Percentiles rank a stretch among this genome's conserved stretches.
phyloP scores from a whole-genome alignment of 2,797 vertebrate species.

The Enteromius mattozi region DNA sequence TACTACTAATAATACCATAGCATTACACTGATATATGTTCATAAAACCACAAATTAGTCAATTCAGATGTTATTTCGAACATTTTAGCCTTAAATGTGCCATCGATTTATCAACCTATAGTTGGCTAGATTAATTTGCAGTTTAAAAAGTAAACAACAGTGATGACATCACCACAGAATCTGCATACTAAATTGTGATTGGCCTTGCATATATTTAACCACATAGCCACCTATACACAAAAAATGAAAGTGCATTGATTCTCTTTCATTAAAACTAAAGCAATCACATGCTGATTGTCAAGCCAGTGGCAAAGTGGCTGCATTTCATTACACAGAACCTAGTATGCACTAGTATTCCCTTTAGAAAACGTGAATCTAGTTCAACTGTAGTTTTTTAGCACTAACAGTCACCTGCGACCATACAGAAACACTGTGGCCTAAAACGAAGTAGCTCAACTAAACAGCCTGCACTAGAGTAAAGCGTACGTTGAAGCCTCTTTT shows the following conservation, averaged over 20 bases:
- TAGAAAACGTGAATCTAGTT: not conserved
- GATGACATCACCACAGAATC: not conserved
- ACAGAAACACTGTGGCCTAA: conserved; percentile 9
- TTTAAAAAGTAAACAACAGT: not conserved
- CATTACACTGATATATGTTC: not conserved
- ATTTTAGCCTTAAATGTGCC: not conserved
- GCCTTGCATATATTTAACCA: not conserved
- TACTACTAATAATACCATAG: not conserved
- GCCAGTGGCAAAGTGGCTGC: not conserved
- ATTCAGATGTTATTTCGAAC: not conserved
- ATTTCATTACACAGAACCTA: not conserved
- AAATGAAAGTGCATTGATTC: not conserved
- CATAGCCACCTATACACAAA: not conserved
- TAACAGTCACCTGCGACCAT: not conserved
- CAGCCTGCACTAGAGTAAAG: not conserved
- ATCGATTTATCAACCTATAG: not conserved
- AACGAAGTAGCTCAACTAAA: conserved; percentile 11
- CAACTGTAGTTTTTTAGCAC: not conserved
- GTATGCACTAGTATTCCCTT: not conserved
- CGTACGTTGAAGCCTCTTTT: not conserved
- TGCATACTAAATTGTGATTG: not conserved
- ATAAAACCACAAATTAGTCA: not conserved
- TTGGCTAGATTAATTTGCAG: not conserved
- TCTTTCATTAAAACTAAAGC: not conserved
- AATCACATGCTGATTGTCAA: not conserved